phyloP scores from a whole-genome alignment of 2,113 vertebrate species.

The Monopterus albus region DNA sequence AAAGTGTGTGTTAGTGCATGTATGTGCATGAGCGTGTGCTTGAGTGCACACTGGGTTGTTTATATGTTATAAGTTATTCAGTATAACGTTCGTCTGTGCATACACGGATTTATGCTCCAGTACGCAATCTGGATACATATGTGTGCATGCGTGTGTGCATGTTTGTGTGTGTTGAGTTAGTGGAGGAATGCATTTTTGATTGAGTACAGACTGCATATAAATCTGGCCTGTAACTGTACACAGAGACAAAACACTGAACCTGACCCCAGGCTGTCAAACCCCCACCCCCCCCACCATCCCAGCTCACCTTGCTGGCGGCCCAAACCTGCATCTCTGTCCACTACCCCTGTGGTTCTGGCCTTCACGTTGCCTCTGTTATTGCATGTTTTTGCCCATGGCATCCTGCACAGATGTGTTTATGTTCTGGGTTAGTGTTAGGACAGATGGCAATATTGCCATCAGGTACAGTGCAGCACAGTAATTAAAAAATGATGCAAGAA shows the following conservation, averaged over 20 bases:
- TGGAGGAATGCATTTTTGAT: slow-evolving; percentile 85
- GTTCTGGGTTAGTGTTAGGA: slow-evolving; percentile 19
- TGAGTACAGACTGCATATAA: slow-evolving; percentile 85
- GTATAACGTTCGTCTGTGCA: slow-evolving; percentile 28
- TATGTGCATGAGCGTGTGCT: slow-evolving; percentile 8
- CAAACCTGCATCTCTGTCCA: slow-evolving; percentile 17
- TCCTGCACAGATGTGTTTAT: slow-evolving; percentile 47
- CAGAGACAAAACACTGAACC: slow-evolving; percentile 81
- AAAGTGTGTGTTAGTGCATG: slow-evolving; percentile 29
- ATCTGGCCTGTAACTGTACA: slow-evolving; percentile 83
- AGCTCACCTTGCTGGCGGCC: slow-evolving; percentile 7
- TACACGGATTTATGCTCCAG: slow-evolving; percentile 25
- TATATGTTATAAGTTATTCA: slow-evolving; percentile 48
- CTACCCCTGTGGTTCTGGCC: slow-evolving; percentile 18
- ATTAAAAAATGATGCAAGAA: slow-evolving; percentile 24
- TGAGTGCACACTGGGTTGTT: slow-evolving; percentile 41
- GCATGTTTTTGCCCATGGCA: slow-evolving; percentile 10
- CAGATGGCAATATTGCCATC: slow-evolving; percentile 20
- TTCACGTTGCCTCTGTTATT: slow-evolving; percentile 2
- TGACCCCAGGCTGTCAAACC: slow-evolving; percentile 60
- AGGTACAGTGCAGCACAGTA: slow-evolving; percentile 27
- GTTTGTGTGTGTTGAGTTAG: slow-evolving; percentile 81
- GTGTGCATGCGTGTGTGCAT: slow-evolving; percentile 23
- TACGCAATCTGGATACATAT: slow-evolving; percentile 47
- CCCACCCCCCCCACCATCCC: slow-evolving; percentile 4